These are phyloP conservation scores for Baccha elongata DNA, from an alignment of 2,888 invertebrate species.

Conservation along the genomic window DNA sequence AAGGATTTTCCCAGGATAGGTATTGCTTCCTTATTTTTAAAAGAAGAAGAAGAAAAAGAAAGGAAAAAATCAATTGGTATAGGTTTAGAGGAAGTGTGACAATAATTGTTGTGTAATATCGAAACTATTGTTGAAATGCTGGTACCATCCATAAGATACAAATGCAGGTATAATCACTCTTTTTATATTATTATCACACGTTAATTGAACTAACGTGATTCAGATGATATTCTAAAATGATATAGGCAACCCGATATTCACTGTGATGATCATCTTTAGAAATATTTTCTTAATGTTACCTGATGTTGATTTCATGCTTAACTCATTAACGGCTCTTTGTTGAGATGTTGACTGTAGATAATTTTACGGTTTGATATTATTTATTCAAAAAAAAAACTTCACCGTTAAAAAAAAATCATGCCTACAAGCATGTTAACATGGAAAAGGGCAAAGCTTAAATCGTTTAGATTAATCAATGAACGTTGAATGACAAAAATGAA, in stretches of 20 bases:
- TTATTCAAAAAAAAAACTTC: constrained; percentile 37
- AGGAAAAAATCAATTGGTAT: constrained; percentile 6
- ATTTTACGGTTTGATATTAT: constrained; percentile 45
- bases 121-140: background rate
- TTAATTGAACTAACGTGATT: constrained; percentile 50
- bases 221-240: background rate
- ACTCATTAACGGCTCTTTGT: constrained; percentile 63
- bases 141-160: background rate
- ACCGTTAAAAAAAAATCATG: constrained; percentile 35
- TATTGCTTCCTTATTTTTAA: constrained; percentile 9
- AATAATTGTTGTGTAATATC: constrained; percentile 2
- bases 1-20: constrained; percentile 47
- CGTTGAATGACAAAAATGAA: constrained; percentile 40
- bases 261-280: constrained; percentile 1
- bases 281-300: constrained; percentile 36
- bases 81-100: constrained; percentile 41
- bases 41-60: background rate
- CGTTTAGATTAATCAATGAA: constrained; percentile 23
- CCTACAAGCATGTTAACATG: constrained; percentile 11
- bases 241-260: background rate
- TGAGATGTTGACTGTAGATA: constrained; percentile 32
- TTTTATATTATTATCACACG: constrained; percentile 31
- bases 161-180: background rate
- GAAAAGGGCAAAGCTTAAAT: constrained; percentile 22
- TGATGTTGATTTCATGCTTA: constrained; percentile 46